Evolutionary conservation across 2,797 vertebrate genomes (phyloP), one percentile per base, ranked within the genome.

Genomic region (Anabacerthia variegaticeps): DNA sequence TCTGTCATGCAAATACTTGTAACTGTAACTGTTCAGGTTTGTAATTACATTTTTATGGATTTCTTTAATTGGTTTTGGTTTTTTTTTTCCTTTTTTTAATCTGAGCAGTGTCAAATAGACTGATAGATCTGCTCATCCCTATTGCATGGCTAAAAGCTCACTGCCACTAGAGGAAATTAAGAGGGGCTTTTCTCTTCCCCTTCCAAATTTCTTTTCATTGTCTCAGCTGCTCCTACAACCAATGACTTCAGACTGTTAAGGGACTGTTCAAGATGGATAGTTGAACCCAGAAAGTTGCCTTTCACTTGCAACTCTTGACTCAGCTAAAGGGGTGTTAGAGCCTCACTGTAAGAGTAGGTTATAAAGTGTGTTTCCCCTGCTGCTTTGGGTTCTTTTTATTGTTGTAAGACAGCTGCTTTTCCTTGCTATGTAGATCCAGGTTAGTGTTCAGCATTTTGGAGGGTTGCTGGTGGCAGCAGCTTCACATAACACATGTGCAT

Each of bases 401-500:
- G 14, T n/a, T 71, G 7, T 36, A 48, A 59, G 59, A n/a, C 52
- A 71, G 28, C 34, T 52, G 34, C 30, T 74, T 75, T 85, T 72
- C 32, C 24, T 66, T 79, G 43, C 75, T 69, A 1, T 4, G 4
- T 51, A 27, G 58, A 58, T 24, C 20, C 43, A 61, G 59, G 18
- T 9, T 63, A 6, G 10, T 8, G 20, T 34, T 83, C 56, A 67
- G 49, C 9, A 0, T 48, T 39, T 21, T 58, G n/a, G 30, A 20
- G 28, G 30, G 27, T 8, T 39, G 39, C 26, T 54, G 30, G 65
- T 32, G 63, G 34, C 39, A 91, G 77, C 75, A 85, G 2, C 67
- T 51, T 94, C 36, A 11, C 0, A 0, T 32, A 30, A n/a, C 1
- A 3, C 8, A 0, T 12, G 34, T 34, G 21, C 36, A 5, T 7